These are phyloP conservation scores for Pemphigus obesinymphae DNA, from an alignment of 1,140 invertebrate species.

Conservation along the genomic window DNA sequence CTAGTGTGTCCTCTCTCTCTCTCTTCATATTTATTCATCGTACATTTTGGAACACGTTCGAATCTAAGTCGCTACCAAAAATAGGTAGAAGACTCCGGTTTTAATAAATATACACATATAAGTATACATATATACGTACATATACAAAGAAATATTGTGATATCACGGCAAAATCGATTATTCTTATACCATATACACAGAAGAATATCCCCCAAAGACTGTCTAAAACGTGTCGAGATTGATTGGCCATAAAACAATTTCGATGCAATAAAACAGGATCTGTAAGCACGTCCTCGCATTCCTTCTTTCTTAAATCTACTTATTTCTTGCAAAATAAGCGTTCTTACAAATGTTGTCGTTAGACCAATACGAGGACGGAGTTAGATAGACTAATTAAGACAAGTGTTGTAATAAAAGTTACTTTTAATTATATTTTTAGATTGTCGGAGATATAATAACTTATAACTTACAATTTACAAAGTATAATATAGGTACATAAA, in stretches of 20 bases:
- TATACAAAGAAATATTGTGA: not conserved
- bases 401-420: too few species aligned
- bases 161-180: not conserved
- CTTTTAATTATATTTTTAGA: too few species aligned
- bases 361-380: too few species aligned
- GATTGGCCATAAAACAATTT: not conserved
- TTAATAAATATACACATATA: not conserved
- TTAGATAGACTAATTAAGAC: too few species aligned
- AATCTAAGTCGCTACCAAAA: not conserved
- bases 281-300: not conserved
- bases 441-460: not conserved
- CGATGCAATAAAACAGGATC: not conserved
- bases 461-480: not conserved
- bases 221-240: not conserved
- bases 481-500: not conserved
- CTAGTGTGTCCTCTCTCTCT: not conserved
- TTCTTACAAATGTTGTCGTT: not conserved
- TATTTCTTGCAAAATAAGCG: not conserved
- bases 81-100: conserved; percentile 2
- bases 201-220: not conserved
- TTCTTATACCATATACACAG: not conserved
- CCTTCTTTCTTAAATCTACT: not conserved
- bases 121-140: not conserved
- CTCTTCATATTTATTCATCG: conserved; percentile 31
- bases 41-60: conserved; percentile 17